These are phyloP conservation scores for Bujurquina vittata DNA, from an alignment of 2,113 vertebrate species.

Conservation along the genomic window DNA sequence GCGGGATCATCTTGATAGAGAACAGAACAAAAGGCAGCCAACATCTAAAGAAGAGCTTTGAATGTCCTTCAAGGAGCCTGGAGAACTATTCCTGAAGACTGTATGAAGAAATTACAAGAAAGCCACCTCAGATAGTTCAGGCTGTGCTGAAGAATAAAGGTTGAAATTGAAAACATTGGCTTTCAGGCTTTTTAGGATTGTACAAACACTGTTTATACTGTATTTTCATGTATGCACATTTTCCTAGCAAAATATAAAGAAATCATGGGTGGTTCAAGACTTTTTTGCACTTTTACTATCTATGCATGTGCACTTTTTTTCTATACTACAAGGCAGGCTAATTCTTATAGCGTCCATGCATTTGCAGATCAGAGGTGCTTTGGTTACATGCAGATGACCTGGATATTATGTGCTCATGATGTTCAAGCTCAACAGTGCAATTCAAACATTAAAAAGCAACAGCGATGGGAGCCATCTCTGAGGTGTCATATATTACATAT, in stretches of 20 bases:
- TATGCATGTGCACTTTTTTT: too few relatives aligned
- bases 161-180: too few relatives aligned
- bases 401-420: not conserved
- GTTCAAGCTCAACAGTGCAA: not conserved
- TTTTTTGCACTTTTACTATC: not conserved
- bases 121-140: not conserved
- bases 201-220: not conserved
- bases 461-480: not conserved
- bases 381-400: not conserved
- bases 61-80: too few relatives aligned
- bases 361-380: not conserved
- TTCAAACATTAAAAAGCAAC: not conserved
- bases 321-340: not conserved
- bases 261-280: not conserved
- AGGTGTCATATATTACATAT: slow-evolving; percentile 48
- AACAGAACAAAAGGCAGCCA: not conserved
- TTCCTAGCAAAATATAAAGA: not conserved
- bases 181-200: not conserved
- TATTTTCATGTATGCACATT: not conserved
- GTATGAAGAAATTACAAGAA: not conserved
- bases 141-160: not conserved
- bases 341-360: not conserved
- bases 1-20: not conserved
- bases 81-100: not conserved
- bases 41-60: not conserved